Evolutionary conservation across 2,113 vertebrate genomes (phyloP).

Genomic region (Callionymus lyra): DNA sequence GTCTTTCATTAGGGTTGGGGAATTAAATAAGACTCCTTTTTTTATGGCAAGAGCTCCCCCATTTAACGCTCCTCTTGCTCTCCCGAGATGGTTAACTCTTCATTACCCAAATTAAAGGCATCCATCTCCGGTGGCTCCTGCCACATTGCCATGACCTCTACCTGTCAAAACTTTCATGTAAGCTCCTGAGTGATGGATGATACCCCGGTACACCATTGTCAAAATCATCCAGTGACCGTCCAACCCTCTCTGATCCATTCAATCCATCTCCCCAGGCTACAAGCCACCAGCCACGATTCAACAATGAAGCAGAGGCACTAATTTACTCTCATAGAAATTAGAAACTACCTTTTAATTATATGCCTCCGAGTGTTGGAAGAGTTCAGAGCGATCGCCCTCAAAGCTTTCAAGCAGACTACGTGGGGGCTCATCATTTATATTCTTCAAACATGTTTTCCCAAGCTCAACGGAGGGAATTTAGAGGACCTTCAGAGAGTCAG

Average conservation of each 20-base stretch:
- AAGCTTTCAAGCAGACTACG: conserved; percentile 55
- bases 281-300: conserved; percentile 56
- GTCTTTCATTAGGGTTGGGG: conserved; percentile 66
- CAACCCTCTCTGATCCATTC: conserved; percentile 59
- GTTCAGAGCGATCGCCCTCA: conserved; percentile 44
- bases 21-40: conserved; percentile 73
- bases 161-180: conserved; percentile 70
- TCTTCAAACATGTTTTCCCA: conserved; percentile 38
- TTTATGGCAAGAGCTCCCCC: conserved; percentile 52
- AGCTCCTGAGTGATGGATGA: conserved; percentile 68
- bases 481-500: conserved; percentile 17
- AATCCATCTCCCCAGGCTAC: conserved; percentile 61
- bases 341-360: conserved; percentile 67
- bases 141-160: conserved; percentile 69
- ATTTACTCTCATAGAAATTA: conserved; percentile 68
- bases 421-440: conserved; percentile 50
- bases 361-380: conserved; percentile 54
- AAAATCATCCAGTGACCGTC: conserved; percentile 67
- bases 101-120: conserved; percentile 75
- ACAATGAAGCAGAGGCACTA: conserved; percentile 50
- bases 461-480: conserved; percentile 29
- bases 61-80: conserved; percentile 60
- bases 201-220: conserved; percentile 55
- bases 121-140: conserved; percentile 67
- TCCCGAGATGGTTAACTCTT: conserved; percentile 73